Percentiles rank a stretch among this genome's conserved stretches.
phyloP scores from a whole-genome alignment of 2,888 invertebrate species.

The Tortricodes alternella region DNA sequence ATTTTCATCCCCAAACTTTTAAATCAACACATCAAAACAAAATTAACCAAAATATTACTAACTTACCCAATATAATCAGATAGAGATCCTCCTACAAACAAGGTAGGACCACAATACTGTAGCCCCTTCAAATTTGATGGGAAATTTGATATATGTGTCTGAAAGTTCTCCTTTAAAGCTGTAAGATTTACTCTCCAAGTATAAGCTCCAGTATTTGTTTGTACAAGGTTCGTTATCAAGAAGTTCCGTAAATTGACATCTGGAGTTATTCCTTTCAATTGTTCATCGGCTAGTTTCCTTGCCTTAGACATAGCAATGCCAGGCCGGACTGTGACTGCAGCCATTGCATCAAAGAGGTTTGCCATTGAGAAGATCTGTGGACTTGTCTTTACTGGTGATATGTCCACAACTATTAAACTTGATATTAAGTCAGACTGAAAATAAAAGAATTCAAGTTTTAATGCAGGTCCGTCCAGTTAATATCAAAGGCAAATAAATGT shows the following conservation, averaged over 20 bases:
- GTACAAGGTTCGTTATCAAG: constrained; percentile 92
- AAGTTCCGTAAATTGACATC: constrained; percentile 87
- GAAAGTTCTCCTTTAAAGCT: constrained; percentile 86
- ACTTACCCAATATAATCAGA: constrained; percentile 91
- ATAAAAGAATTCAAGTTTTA: too few species aligned
- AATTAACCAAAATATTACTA: too few species aligned
- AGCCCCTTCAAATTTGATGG: constrained; percentile 78
- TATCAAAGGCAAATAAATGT: too few species aligned
- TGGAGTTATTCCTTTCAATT: constrained; percentile 82
- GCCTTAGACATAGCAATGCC: constrained; percentile 87
- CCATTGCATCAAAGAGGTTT: constrained; percentile 86
- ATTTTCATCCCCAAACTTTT: too few species aligned
- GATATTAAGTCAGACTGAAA: constrained; percentile 84
- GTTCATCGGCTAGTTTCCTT: constrained; percentile 84
- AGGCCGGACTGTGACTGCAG: constrained; percentile 81
- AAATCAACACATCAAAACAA: too few species aligned
- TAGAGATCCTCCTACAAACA: constrained; percentile 92
- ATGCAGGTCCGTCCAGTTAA: too few species aligned
- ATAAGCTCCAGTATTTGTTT: constrained; percentile 83
- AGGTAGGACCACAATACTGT: constrained; percentile 86
- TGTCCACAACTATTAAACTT: constrained; percentile 87
- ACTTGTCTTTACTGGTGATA: constrained; percentile 86
- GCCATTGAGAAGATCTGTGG: constrained; percentile 85
- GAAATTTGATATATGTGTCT: constrained; percentile 84
- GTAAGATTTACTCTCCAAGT: constrained; percentile 92